These are phyloP conservation scores for Oxyruncus cristatus DNA, from an alignment of 2,113 vertebrate species.

Conservation along the genomic window DNA sequence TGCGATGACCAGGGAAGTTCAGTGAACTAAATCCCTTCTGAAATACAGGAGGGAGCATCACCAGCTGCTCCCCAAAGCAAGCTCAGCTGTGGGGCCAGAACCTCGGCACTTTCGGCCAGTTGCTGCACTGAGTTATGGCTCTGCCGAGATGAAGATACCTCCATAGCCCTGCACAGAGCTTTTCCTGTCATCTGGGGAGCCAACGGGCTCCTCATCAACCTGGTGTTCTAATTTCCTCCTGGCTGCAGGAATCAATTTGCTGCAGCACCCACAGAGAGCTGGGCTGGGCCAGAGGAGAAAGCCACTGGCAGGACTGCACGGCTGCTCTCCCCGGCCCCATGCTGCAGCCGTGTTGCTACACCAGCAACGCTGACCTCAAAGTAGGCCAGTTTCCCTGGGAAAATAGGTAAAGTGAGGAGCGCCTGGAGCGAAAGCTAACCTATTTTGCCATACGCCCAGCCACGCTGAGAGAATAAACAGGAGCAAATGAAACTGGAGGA, in stretches of 20 bases:
- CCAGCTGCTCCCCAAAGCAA: background rate
- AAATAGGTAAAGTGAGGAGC: slow-evolving; percentile 17
- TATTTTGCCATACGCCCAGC: slow-evolving; percentile 41
- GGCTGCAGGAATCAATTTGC: background rate
- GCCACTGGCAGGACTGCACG: rapidly evolving
- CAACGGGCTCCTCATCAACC: background rate
- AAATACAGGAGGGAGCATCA: rapidly evolving
- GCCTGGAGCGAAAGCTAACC: slow-evolving; percentile 58
- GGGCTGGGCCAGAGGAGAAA: background rate
- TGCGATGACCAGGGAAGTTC: background rate
- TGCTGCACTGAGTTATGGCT: rapidly evolving
- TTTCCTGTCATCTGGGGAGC: background rate
- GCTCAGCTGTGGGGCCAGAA: background rate
- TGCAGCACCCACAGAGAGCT: background rate
- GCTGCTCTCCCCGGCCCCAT: background rate
- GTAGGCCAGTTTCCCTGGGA: slow-evolving; percentile 69
- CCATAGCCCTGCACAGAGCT: background rate
- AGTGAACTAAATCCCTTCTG: background rate
- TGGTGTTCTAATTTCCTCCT: background rate
- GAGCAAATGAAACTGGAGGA: background rate
- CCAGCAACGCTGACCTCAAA: slow-evolving; percentile 54
- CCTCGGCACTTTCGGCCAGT: rapidly evolving
- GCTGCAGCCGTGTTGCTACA: background rate
- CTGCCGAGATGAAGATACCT: background rate
- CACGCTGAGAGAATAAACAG: background rate